These are phyloP conservation scores for Alectoris magna DNA, from an alignment of 2,797 vertebrate species.

Conservation along the genomic window DNA sequence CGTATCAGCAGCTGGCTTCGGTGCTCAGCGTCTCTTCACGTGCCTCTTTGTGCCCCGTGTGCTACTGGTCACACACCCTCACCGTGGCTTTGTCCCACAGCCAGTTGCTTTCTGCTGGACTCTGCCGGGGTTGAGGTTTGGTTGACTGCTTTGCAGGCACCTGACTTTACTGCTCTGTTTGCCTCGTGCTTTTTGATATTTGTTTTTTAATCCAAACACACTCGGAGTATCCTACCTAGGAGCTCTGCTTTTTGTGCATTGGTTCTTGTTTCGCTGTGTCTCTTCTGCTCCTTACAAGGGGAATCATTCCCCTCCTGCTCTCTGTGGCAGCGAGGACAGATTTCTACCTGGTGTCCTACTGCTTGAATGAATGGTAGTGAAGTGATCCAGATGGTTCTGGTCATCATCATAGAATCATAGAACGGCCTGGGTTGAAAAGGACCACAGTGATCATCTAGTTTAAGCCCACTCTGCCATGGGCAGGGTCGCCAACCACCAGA, in stretches of 20 bases:
- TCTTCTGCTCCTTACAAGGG: not conserved
- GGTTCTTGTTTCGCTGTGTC: not conserved
- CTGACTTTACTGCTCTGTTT: not conserved
- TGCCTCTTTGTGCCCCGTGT: not conserved
- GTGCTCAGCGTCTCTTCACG: constrained; percentile 33
- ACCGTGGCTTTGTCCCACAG: not conserved
- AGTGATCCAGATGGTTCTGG: not conserved
- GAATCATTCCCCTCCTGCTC: not conserved
- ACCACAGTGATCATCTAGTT: too few relatives aligned
- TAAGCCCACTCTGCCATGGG: too few relatives aligned
- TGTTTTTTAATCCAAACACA: not conserved
- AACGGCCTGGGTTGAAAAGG: too few relatives aligned
- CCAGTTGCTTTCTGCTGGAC: not conserved
- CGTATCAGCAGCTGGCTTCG: constrained; percentile 7
- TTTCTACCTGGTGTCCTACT: not conserved
- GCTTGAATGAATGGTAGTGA: not conserved
- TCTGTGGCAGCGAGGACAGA: not conserved
- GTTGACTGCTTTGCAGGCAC: not conserved
- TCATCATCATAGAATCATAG: too few relatives aligned
- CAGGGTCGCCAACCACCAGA: too few relatives aligned
- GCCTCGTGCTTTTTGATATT: not conserved
- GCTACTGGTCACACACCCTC: not conserved
- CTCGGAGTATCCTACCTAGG: not conserved
- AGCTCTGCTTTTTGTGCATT: not conserved
- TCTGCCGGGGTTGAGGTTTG: not conserved